These are phyloP conservation scores for Geotrupes spiniger DNA, from an alignment of 2,888 invertebrate genomes.

Conservation along the genomic window DNA sequence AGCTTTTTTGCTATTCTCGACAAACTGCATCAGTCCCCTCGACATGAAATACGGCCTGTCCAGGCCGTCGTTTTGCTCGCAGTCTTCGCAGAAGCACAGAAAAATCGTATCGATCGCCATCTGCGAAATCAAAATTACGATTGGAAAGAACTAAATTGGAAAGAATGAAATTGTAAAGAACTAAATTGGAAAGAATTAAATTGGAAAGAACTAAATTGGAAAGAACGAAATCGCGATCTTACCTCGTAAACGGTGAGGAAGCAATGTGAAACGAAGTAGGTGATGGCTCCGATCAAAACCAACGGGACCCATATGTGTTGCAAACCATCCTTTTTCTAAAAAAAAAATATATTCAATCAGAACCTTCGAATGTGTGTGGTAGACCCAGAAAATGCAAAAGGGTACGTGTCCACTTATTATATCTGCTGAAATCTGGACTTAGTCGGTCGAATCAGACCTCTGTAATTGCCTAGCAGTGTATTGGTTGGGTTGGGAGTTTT, in stretches of 20 bases:
- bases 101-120: slow-evolving; percentile 70
- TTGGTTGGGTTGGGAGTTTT: neutral
- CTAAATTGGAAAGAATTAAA: no score
- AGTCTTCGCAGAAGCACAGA: slow-evolving; percentile 68
- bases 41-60: slow-evolving; percentile 64
- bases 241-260: slow-evolving; percentile 75
- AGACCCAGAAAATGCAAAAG: no score
- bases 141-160: no score
- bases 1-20: slow-evolving; percentile 59
- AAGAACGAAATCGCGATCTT: slow-evolving; percentile 28
- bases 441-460: no score
- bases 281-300: slow-evolving; percentile 60
- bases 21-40: slow-evolving; percentile 63
- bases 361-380: neutral
- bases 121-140: slow-evolving; percentile 50
- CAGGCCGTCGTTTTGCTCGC: slow-evolving; percentile 62
- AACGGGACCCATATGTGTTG: slow-evolving; percentile 63
- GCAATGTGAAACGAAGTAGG: slow-evolving; percentile 67
- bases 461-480: neutral
- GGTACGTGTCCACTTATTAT: no score
- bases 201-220: no score
- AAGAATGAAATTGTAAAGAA: no score
- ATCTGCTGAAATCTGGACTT: no score
- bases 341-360: slow-evolving; percentile 28
- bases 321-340: slow-evolving; percentile 56